Conservation (phyloP, 1,140 invertebrate species). For the Gonioctena quinquepunctata region DNA sequence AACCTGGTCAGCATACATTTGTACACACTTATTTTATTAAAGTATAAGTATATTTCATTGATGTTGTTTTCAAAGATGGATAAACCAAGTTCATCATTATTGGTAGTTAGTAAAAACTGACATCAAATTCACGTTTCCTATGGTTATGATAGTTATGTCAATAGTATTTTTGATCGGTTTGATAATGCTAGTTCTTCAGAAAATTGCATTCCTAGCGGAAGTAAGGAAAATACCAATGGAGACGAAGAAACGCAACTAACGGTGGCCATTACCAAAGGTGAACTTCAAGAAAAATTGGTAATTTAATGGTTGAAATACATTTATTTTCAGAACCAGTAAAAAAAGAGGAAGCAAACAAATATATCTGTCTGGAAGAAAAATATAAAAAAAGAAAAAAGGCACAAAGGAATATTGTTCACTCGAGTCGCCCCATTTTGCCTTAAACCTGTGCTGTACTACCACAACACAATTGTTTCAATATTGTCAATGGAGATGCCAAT, state of each 20-base stretch:
- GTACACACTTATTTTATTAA: conserved; percentile 13
- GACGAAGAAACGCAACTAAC: too few species aligned
- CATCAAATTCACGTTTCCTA: not conserved
- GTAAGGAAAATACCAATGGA: not conserved
- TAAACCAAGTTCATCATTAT: too few species aligned
- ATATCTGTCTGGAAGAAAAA: not conserved
- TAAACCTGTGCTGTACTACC: not conserved
- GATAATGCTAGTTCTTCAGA: conserved; percentile 2
- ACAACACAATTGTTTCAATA: not conserved
- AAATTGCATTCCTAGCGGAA: not conserved
- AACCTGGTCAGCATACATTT: conserved; percentile 3
- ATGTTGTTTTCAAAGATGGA: too few species aligned
- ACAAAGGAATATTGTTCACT: not conserved
- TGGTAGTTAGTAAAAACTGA: conserved; percentile 6
- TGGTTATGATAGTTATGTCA: too few species aligned
- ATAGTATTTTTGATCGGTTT: not conserved
- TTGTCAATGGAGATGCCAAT: not conserved
- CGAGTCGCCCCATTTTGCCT: not conserved
- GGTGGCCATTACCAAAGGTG: too few species aligned
- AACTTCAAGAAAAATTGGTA: too few species aligned
- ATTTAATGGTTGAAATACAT: too few species aligned
- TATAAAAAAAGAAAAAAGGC: too few species aligned
- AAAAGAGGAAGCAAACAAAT: conserved; percentile 7
- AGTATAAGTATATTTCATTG: conserved; percentile 4
- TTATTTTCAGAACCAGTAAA: conserved; percentile 1